Evolutionary conservation across 2,888 invertebrate genomes (phyloP).

Genomic region (Drosophila mimetica): DNA sequence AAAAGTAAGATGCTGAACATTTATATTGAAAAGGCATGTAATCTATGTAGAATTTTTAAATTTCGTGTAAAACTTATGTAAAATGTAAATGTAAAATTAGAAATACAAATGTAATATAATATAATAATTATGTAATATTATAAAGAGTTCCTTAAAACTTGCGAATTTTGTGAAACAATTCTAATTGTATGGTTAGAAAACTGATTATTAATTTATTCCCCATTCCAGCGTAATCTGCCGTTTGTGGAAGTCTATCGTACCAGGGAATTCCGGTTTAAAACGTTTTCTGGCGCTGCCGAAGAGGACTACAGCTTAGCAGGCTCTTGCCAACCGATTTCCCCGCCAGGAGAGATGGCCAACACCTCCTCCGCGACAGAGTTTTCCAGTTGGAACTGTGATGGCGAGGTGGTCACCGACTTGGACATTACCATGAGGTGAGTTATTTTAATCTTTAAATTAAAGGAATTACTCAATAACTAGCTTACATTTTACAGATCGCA

Average conservation of each 20-base stretch:
- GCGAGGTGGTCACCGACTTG: constrained; percentile 89
- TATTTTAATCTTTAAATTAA: neutral
- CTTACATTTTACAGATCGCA: constrained; percentile 86
- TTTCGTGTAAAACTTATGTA: no score
- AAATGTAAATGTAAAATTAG: no score
- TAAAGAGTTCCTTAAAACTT: no score
- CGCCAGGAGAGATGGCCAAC: constrained; percentile 31
- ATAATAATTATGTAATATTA: no score
- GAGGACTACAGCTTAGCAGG: constrained; percentile 73
- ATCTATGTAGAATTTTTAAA: no score
- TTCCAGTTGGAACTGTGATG: constrained; percentile 94
- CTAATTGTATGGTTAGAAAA: no score
- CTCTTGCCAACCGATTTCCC: constrained; percentile 81
- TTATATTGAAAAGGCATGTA: no score
- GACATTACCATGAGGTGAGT: constrained; percentile 87
- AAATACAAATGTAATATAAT: no score
- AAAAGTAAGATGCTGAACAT: no score
- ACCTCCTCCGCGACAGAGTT: constrained; percentile 51
- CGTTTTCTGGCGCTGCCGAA: constrained; percentile 39
- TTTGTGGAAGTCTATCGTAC: constrained; percentile 91
- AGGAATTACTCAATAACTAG: neutral
- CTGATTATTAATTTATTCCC: no score
- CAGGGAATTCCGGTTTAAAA: constrained; percentile 85
- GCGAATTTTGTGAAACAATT: no score
- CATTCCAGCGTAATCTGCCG: constrained; percentile 86